A percentile compares a stretch with the other conserved stretches of the same genome.
These are phyloP conservation scores for Scomberomorus guttatus DNA, from an alignment of 2,797 vertebrate genomes.

Conservation along the genomic window DNA sequence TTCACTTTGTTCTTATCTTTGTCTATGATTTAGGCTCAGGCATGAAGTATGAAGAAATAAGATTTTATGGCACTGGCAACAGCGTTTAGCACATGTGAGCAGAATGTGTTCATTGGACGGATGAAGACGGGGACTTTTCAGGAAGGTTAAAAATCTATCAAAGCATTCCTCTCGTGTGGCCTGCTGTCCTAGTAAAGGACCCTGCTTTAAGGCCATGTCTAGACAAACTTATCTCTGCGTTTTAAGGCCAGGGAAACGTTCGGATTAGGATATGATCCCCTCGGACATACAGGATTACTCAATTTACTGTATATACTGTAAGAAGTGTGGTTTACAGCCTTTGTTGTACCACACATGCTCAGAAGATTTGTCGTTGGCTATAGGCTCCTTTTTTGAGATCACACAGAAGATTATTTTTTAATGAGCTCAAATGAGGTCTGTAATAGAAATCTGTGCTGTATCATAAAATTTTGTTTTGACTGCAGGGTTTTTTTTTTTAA, in stretches of 20 bases:
- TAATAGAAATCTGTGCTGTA: background rate
- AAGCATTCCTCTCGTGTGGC: conserved; percentile 11
- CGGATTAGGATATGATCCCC: conserved; percentile 75
- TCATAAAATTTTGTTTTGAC: background rate
- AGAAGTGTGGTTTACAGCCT: conserved; percentile 38
- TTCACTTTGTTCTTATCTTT: conserved; percentile 10
- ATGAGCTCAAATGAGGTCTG: background rate
- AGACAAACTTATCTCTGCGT: conserved; percentile 76
- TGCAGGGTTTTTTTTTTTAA: background rate
- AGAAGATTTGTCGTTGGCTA: background rate
- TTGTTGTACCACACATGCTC: conserved; percentile 38
- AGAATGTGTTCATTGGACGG: background rate
- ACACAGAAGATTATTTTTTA: background rate
- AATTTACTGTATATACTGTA: conserved; percentile 53
- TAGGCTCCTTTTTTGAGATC: background rate
- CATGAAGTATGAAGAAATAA: conserved; percentile 4
- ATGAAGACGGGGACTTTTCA: background rate
- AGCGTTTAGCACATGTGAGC: background rate
- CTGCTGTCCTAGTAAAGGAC: conserved; percentile 37
- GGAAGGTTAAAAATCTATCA: conserved; percentile 29
- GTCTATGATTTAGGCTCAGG: conserved; percentile 7
- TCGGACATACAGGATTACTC: conserved; percentile 60
- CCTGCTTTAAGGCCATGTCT: conserved; percentile 75
- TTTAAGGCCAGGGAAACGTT: conserved; percentile 64
- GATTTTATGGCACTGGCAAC: background rate